These are phyloP conservation scores for Hedychridium roseum DNA, from an alignment of 2,888 invertebrate genomes.

Conservation along the genomic window DNA sequence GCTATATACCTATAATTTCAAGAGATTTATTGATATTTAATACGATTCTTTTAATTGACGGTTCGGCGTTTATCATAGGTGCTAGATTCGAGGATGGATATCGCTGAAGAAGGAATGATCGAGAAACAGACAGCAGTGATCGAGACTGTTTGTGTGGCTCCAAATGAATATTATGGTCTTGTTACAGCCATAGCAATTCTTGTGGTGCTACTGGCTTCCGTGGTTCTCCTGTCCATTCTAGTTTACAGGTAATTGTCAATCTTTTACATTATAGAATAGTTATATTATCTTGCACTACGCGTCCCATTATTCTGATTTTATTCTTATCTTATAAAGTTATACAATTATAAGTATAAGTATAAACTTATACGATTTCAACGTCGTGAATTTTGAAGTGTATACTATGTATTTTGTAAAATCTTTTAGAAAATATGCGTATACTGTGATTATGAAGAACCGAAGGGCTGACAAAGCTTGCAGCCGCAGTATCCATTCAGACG, in stretches of 20 bases:
- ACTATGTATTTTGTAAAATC: constrained; percentile 5
- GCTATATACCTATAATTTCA: too few species aligned
- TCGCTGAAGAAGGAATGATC: constrained; percentile 57
- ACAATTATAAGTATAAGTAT: neutral
- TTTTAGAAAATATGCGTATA: constrained; percentile 72
- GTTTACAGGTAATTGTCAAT: constrained; percentile 73
- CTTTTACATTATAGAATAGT: neutral
- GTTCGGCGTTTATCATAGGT: too few species aligned
- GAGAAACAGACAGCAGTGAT: constrained; percentile 67
- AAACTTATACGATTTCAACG: neutral
- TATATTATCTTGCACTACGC: neutral
- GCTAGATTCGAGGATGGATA: constrained; percentile 74
- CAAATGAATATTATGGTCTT: constrained; percentile 85
- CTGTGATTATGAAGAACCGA: constrained; percentile 69
- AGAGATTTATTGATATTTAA: too few species aligned
- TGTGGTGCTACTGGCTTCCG: constrained; percentile 76
- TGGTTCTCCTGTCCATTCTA: constrained; percentile 77
- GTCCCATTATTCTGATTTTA: neutral
- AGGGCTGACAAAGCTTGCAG: constrained; percentile 50
- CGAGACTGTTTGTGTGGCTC: constrained; percentile 81
- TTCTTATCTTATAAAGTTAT: too few species aligned
- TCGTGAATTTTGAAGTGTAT: neutral
- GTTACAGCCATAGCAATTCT: constrained; percentile 80
- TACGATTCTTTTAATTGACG: too few species aligned
- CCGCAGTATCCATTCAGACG: constrained; percentile 57